Base-by-base conservation (phyloP, 2,113 vertebrate species). In the Crypturellus undulatus region DNA sequence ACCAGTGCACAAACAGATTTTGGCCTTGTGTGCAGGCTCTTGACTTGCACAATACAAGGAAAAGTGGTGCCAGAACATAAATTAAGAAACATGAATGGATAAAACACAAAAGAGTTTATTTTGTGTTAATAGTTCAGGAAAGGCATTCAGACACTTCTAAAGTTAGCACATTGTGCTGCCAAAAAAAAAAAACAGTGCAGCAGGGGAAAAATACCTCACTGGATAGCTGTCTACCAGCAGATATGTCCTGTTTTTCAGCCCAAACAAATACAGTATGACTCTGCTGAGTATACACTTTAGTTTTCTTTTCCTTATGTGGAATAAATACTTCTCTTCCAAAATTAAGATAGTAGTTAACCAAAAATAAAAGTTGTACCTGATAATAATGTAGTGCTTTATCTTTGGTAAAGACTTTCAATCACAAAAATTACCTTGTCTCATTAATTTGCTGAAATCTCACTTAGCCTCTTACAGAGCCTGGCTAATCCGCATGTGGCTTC, bases 141-240 rank as follows among this genome's bases (percentile, higher is more conserved):
- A 92, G 75, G 86, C 93, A 96, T 96, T 90, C 92, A 96, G 93
- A 92, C 90, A 75, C 84, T 96, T 96, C 96, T 97, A 97, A 97
- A 97, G 87, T 96, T 97, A 96, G 95, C 93, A 78, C 72, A 63
- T 63, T 36, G 58, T 81, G 69, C 81, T 94, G 95, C 97, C 96
- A 97, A 97, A 42, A 42, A 97, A 97, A 59, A 96, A 69, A 97
- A 97, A 97, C 96, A 97, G 83, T 93, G 79, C 54, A 93, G 84
- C 72, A 81, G 72, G 59, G 79, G 67, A 86, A 95, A 96, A 95
- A 96, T 93, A 96, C 81, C 90, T 96, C 83, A 51, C 69, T 89
- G 90, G 87, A 96, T 92, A 93, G 93, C 81, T 91, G 90, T 95
- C 96, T 91, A 80, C 69, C 69, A 94, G 79, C 86, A 96, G 96